Evolutionary conservation across 2,888 invertebrate genomes (phyloP).

Genomic region (Ectobius pallidus): DNA sequence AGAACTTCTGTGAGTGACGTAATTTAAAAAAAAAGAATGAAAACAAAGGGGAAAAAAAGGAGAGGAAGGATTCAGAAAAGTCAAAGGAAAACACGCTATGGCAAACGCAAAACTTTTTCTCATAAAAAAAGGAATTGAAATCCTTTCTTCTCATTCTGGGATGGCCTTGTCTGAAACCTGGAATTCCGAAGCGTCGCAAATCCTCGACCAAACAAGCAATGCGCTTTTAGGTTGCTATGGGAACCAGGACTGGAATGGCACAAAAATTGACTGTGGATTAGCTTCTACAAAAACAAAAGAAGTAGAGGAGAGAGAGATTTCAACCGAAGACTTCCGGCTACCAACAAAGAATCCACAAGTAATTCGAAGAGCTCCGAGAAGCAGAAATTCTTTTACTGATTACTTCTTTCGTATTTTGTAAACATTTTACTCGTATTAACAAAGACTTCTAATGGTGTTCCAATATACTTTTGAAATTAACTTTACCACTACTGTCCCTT

Average conservation of each 20-base stretch:
- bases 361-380: no score
- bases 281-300: background rate
- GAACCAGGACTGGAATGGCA: background rate
- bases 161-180: background rate
- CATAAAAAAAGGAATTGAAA: background rate
- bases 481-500: no score
- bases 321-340: background rate
- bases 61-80: background rate
- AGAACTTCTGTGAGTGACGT: slow-evolving; percentile 5
- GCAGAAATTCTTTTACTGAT: no score
- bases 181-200: slow-evolving; percentile 14
- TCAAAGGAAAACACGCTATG: slow-evolving; percentile 8
- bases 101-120: slow-evolving; percentile 17
- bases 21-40: slow-evolving; percentile 16
- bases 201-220: background rate
- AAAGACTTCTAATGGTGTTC: no score
- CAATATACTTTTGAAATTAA: no score
- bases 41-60: background rate
- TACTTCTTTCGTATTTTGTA: no score
- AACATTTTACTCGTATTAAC: no score
- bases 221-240: background rate
- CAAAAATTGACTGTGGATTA: slow-evolving; percentile 13
- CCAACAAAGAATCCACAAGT: background rate
- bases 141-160: background rate
- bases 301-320: slow-evolving; percentile 1